Evolutionary conservation across 2,797 vertebrate genomes (phyloP), one percentile per base, ranked within the genome.

Genomic region (Lophura swinhoii): DNA sequence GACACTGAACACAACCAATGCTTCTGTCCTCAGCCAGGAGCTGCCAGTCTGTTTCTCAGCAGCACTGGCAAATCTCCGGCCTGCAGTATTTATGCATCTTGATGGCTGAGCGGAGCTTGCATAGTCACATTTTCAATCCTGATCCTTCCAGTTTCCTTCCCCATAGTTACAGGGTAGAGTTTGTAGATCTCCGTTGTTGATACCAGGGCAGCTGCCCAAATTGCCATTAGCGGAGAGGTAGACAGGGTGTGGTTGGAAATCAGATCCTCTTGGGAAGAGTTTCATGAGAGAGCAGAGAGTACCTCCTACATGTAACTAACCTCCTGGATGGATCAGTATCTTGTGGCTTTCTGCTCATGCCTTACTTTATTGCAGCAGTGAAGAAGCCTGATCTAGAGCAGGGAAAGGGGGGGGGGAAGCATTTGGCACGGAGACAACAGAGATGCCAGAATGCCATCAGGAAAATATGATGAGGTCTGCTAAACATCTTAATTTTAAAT

Each of bases 241-340:
- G 95, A 96, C 87, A 64, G 95, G 96, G 96, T 95, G 96, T 93
- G 96, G 96, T 9, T 95, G 94, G 96, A 96, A 96, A 96, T 96
- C 92, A 96, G 94, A 96, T 96, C 93, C 91, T 96, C 95, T 96
- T 95, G 95, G 96, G 93, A 96, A 96, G 95, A 95, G 93, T 95
- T 91, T 96, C 96, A 96, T 95, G 94, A 96, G 96, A 93, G 95
- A 96, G 95, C 53, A 44, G 84, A 91, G 93, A 96, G 93, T 74
- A 92, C 95, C 94, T 96, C 96, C 93, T 93, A 96, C 96, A 95
- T 96, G 84, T 76, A 96, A 92, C 91, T 95, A 96, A 96, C 94
- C 94, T 96, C 95, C 95, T 93, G 91, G 91, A 95, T 93, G 94
- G 95, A 96, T 95, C 67, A 28, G 84, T 93, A 94, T 95, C 96